Evolutionary conservation across 2,888 invertebrate species (phyloP).

Genomic region (Anthoptus insignis): DNA sequence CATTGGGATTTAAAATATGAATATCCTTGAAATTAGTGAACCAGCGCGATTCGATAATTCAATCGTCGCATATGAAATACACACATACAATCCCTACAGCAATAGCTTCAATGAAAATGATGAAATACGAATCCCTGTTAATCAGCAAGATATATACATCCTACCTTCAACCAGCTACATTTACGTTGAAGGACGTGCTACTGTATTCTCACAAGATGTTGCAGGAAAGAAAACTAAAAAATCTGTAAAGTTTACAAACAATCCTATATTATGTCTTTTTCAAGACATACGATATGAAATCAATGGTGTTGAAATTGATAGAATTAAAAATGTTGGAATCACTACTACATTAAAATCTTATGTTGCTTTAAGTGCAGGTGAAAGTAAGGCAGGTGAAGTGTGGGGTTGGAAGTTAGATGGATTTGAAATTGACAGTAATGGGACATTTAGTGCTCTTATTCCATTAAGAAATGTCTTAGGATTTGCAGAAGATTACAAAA

Average conservation of each 20-base stretch:
- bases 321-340: too few species aligned
- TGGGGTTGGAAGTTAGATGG: too few species aligned
- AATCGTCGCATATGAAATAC: slow-evolving; percentile 43
- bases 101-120: slow-evolving; percentile 42
- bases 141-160: slow-evolving; percentile 40
- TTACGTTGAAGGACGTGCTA: slow-evolving; percentile 18
- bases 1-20: neutral
- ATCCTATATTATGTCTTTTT: too few species aligned
- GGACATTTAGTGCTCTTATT: too few species aligned
- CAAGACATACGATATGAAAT: too few species aligned
- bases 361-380: too few species aligned
- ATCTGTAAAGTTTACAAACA: neutral
- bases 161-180: slow-evolving; percentile 45
- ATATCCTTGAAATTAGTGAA: slow-evolving; percentile 33
- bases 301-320: too few species aligned
- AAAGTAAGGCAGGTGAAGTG: too few species aligned
- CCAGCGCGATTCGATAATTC: slow-evolving; percentile 38
- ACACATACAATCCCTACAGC: slow-evolving; percentile 44
- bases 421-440: too few species aligned
- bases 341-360: too few species aligned
- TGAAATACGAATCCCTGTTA: slow-evolving; percentile 39
- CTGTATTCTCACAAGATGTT: neutral
- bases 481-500: slow-evolving; percentile 57
- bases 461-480: too few species aligned
- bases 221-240: neutral